Conservation (phyloP, 2,888 invertebrate genomes). For the Mystacides longicornis region DNA sequence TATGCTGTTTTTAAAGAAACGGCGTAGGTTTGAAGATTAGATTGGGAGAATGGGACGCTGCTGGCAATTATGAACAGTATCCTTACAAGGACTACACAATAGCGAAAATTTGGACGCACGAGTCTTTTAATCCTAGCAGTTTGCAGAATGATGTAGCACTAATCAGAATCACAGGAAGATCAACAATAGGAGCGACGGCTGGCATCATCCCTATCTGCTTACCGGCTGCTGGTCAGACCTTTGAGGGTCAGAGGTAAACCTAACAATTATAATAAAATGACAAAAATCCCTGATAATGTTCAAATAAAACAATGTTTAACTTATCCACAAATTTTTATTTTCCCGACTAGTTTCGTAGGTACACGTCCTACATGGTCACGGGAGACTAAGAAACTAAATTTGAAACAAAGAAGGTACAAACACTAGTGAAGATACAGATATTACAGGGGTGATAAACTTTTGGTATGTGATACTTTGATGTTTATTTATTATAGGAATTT, state of each 20-base stretch:
- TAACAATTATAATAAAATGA: background rate
- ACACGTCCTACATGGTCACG: no score
- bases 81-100: slow-evolving; percentile 57
- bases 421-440: no score
- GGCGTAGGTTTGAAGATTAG: slow-evolving; percentile 52
- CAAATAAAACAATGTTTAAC: no score
- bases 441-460: no score
- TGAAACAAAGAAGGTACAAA: no score
- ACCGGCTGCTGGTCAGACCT: slow-evolving; percentile 40
- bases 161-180: slow-evolving; percentile 55
- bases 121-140: slow-evolving; percentile 62
- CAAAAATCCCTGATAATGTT: background rate
- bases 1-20: no score
- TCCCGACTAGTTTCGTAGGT: no score
- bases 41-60: slow-evolving; percentile 70
- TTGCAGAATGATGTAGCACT: slow-evolving; percentile 78
- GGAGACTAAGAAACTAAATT: no score
- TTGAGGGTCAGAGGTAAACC: slow-evolving; percentile 45
- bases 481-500: no score
- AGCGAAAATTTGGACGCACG: slow-evolving; percentile 51
- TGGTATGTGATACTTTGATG: no score
- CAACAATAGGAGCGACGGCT: slow-evolving; percentile 43
- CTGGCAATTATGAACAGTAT: slow-evolving; percentile 55
- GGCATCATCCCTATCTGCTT: slow-evolving; percentile 58
- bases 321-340: no score